Conservation (phyloP, 1,140 invertebrate species). For the Cecropterus lyciades region DNA sequence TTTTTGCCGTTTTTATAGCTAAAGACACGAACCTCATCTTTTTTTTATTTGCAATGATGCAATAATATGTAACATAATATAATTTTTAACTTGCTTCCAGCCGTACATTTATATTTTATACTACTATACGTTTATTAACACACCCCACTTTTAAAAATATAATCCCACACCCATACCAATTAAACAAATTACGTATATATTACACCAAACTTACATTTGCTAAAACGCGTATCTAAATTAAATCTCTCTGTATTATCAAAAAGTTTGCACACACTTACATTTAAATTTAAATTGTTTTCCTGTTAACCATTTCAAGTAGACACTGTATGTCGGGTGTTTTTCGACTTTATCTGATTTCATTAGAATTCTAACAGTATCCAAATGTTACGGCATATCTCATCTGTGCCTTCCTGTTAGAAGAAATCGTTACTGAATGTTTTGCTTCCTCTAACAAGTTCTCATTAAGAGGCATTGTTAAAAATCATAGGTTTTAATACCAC, state of each 20-base stretch:
- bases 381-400: conserved; percentile 2
- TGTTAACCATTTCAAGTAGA: conserved; percentile 6
- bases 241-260: background rate
- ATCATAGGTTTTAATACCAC: background rate
- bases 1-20: no score
- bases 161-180: no score
- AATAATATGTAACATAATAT: no score
- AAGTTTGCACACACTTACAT: background rate
- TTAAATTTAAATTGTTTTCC: conserved; percentile 3
- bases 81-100: no score
- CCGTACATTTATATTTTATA: no score
- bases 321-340: conserved; percentile 1
- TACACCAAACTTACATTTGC: no score
- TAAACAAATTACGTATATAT: no score
- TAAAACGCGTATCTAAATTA: background rate
- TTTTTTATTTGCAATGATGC: no score
- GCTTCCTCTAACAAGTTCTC: background rate
- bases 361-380: conserved; percentile 5
- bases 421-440: background rate
- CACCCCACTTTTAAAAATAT: no score
- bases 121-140: no score
- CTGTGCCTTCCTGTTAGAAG: background rate
- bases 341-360: conserved; percentile 9
- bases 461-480: background rate
- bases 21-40: no score